Base-by-base conservation (phyloP, 2,888 invertebrate genomes). In the Drosophila mayaguana region DNA sequence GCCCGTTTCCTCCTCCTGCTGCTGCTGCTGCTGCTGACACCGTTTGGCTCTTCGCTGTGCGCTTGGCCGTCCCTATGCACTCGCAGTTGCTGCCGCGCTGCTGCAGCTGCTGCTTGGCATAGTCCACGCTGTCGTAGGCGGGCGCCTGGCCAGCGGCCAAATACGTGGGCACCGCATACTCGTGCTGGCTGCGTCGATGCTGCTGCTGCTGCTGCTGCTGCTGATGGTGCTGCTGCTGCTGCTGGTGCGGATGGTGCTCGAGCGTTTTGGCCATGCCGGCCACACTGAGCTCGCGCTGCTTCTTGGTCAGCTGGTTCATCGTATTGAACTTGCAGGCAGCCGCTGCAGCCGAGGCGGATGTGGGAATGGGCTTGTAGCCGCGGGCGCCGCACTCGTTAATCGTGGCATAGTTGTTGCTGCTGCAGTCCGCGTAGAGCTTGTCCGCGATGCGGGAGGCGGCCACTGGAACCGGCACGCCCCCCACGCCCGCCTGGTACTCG, bases 141-240 rank as follows among this genome's bases (percentile, higher is more conserved):
- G 91, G 84, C 28, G 69, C 82, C 48, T 74, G 77, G 57, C 67
- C 71, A 14, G 42, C 64, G 28, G 63, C 81, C 61, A 91, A 53
- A 42, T 92, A 93, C 7, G 91, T 89, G 28, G 93, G 93, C 75
- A 93, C 93, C 9, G 93, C 93, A 65, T 93, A 93, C 63, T 93
- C 93, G 56, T 93, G 92, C 56, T 93, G 92, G 25, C 91, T 90
- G 67, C 92, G 91, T 11, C 84, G 74, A 45, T 91, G 89, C 9
- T 69, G 63, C 48, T 76, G 77, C 53, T 72, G 75, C 8, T 34
- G 50, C 14, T 34, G 50, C 18, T n/a, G 16, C 40, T 67, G 62
- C 16, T 22, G 43, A 11, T 54, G 45, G 12, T 91, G 89, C 48
- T 91, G 90, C 25, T 83, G 89, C 32, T 89, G 54, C 25, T 71